Evolutionary conservation across 2,113 vertebrate genomes (phyloP), one percentile per base, ranked within the genome.

Genomic region (Gallinago media): DNA sequence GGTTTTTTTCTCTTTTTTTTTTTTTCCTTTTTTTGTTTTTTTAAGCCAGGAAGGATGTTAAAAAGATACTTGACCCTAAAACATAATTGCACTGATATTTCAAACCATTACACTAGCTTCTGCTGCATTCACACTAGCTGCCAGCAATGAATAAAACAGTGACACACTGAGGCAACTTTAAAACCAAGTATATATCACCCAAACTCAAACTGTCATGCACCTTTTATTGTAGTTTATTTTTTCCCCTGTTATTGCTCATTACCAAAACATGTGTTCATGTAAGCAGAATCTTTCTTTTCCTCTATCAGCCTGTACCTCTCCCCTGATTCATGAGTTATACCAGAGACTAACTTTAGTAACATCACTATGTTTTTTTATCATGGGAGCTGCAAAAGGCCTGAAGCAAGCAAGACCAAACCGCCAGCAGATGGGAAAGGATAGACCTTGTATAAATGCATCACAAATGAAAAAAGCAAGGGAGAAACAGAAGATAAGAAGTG

Each of bases 181-280:
- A 94, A 96, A 70, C 34, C 49, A 79, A 31, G 31, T 61, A 54
- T 90, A 85, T 92, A 73, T 96, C 75, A 90, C 25, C 36, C n/a
- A 90, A 73, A 88, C 58, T 90, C 74, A 85, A 90, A 58, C 40
- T 72, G 58, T 83, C 79, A 79, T 36, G 62, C 11, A 83, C 32
- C 8, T 92, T 88, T 88, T 93, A 88, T 58, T 92, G 77, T 68
- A 79, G 70, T 79, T 92, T 94, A 66, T 93, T 88, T 92, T 95
- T 90, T 34, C 16, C 17, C 18, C 36, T 66, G 8, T 84, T 92
- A 63, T 76, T 90, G 40, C 50, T 93, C 72, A 90, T 93, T 96
- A 94, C 19, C 76, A 77, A 92, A 86, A 31, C 19, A 26, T 56
- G 46, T 55, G 36, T 76, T 70, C 40, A 34, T 29, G 22, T 58